A percentile compares a stretch with the other conserved stretches of the same genome.
These are phyloP conservation scores for Onthophagus taurus DNA, from an alignment of 1,140 invertebrate species.

Conservation along the genomic window DNA sequence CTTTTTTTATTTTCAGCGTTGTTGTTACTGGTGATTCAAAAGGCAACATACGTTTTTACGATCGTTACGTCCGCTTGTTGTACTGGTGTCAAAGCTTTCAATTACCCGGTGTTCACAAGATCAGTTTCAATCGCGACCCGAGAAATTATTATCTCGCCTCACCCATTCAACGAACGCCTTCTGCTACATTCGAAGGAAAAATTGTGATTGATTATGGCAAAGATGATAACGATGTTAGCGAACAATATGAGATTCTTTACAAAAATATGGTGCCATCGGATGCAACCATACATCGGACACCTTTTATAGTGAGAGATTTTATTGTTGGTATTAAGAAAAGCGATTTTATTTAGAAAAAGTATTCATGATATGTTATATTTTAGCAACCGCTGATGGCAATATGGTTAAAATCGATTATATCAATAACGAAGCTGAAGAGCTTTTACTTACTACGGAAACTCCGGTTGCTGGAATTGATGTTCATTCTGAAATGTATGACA, in stretches of 20 bases:
- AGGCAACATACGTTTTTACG: constrained; percentile 47
- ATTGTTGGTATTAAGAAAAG: constrained; percentile 36
- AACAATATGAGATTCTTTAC: constrained; percentile 24
- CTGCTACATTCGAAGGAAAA: too few species aligned
- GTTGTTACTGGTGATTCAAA: constrained; percentile 41
- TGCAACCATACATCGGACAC: constrained; percentile 36
- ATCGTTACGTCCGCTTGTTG: constrained; percentile 43
- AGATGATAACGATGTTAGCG: constrained; percentile 18
- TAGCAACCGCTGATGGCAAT: constrained; percentile 25
- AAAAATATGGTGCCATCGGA: constrained; percentile 35
- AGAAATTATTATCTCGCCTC: constrained; percentile 20
- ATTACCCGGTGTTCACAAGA: constrained; percentile 38
- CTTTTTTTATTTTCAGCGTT: constrained; percentile 28
- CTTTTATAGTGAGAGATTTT: constrained; percentile 42
- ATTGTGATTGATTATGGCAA: constrained; percentile 13
- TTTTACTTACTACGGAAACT: constrained; percentile 24
- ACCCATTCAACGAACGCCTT: too few species aligned
- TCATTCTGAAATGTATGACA: constrained; percentile 24
- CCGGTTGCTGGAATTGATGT: constrained; percentile 23
- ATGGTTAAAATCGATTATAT: constrained; percentile 24
- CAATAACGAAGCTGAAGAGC: constrained; percentile 17
- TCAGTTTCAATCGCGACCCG: constrained; percentile 42
- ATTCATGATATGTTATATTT: constrained; percentile 7
- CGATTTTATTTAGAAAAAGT: neutral
- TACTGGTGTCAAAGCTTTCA: constrained; percentile 43